phyloP scores from a whole-genome alignment of 2,113 vertebrate genomes.

The Ammodytes dubius region DNA sequence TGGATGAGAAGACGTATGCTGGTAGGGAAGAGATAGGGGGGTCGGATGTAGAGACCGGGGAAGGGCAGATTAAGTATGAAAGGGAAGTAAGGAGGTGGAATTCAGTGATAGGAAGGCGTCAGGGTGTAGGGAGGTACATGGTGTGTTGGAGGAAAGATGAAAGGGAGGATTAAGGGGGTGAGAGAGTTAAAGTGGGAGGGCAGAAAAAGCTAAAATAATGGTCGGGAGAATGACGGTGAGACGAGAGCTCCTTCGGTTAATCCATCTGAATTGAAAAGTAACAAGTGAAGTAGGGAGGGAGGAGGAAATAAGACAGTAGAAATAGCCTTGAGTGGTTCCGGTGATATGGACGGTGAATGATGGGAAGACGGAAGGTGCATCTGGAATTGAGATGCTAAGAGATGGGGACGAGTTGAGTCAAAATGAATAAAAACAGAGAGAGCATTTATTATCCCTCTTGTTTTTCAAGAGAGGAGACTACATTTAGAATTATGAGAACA shows the following conservation, averaged over 20 bases:
- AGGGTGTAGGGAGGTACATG: constrained; percentile 1
- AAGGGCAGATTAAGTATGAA: constrained; percentile 58
- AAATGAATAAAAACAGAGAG: constrained; percentile 49
- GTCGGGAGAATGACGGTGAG: constrained; percentile 26
- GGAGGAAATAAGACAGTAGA: constrained; percentile 37
- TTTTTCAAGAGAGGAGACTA: constrained; percentile 29
- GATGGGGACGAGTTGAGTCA: constrained; percentile 25
- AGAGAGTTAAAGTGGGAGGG: constrained; percentile 50
- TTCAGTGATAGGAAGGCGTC: constrained; percentile 17
- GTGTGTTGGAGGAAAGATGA: constrained; percentile 51
- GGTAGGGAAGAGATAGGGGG: constrained; percentile 27
- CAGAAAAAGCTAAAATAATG: constrained; percentile 7
- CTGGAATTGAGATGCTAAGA: constrained; percentile 54
- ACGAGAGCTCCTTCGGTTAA: constrained; percentile 21
- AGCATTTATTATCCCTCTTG: constrained; percentile 42
- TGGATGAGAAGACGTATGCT: constrained; percentile 49
- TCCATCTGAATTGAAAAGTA: constrained; percentile 57
- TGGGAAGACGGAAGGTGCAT: constrained; percentile 51
- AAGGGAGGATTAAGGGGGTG: constrained; percentile 43
- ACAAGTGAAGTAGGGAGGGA: constrained; percentile 36
- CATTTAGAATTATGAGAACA: constrained; percentile 24
- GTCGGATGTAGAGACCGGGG: constrained; percentile 47
- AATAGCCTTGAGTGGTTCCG: constrained; percentile 52
- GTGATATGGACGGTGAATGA: constrained; percentile 65
- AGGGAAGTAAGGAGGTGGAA: constrained; percentile 45